Base-by-base conservation (phyloP, 2,888 invertebrate species). In the Dryococelus australis region DNA sequence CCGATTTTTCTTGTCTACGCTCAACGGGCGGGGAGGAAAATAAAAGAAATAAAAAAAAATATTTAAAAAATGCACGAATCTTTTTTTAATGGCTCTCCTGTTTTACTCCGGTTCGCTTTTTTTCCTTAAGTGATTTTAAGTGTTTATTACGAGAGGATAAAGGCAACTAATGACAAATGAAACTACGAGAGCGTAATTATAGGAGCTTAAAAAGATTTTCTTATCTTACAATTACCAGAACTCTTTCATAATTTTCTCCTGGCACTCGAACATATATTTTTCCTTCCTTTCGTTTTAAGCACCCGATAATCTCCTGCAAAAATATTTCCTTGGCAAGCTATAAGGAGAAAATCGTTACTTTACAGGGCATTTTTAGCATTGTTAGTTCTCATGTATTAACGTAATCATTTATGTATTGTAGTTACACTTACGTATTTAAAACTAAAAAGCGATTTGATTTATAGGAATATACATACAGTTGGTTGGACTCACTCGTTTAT, bases 1-100 rank as follows among this genome's bases (percentile, higher is more conserved):
- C 28, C 83, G n/a, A 83, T 35, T 83, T 83, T 83, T 83, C 83
- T 83, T 83, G 83, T 83, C 35, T 35, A 83, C 83, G 43, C 43
- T 83, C n/a, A 65, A 65, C 83, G 28, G 83, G 28, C 83, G 65
- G 16, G n/a, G 6, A n/a, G 65, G 24, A 65, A n/a, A 65, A n/a
- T 3, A 65, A 65, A 65, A 65, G n/a, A n/a, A n/a, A n/a, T n/a
- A n/a, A n/a, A n/a, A n/a, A n/a, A n/a, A n/a, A n/a, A n/a, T n/a
- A n/a, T n/a, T n/a, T n/a, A n/a, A n/a, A n/a, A n/a, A n/a, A n/a
- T n/a, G n/a, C n/a, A n/a, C n/a, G n/a, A n/a, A n/a, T n/a, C n/a
- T n/a, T 80, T 83, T 43, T 28, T 28, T 35, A 83, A 83, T 83
- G 83, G 83, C 43, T 83, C 43, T 83, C 35, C 65, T 65, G 65